Conservation (phyloP, 2,797 vertebrate species). For the Aulostomus chinensis region DNA sequence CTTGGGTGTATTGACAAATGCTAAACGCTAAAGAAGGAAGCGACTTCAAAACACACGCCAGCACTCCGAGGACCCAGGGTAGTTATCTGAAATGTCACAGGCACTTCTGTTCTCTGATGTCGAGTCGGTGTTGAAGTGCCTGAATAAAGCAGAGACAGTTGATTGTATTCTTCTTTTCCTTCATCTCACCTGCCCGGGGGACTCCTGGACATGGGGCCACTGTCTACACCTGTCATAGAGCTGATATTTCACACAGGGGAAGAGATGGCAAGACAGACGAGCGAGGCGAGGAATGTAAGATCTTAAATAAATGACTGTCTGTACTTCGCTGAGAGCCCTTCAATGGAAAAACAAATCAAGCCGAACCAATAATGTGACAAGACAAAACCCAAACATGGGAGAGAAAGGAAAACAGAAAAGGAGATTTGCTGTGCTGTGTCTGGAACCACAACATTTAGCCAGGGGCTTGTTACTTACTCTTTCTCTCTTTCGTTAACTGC, state of each 20-base stretch:
- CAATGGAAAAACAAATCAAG: slow-evolving; percentile 57
- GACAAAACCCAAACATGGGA: slow-evolving; percentile 51
- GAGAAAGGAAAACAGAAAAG: slow-evolving; percentile 41
- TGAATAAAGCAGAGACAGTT: slow-evolving; percentile 27
- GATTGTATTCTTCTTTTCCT: slow-evolving; percentile 30
- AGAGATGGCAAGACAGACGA: no score
- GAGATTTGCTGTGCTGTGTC: slow-evolving; percentile 61
- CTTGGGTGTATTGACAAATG: neutral
- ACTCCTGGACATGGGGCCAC: slow-evolving; percentile 33
- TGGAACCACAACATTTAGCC: slow-evolving; percentile 63
- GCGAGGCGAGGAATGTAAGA: slow-evolving; percentile 22
- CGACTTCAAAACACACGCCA: slow-evolving; percentile 5
- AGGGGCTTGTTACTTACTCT: slow-evolving; percentile 44
- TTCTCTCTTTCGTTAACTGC: slow-evolving; percentile 29
- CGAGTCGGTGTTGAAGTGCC: slow-evolving; percentile 29
- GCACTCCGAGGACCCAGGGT: slow-evolving; percentile 25
- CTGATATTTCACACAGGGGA: slow-evolving; percentile 45
- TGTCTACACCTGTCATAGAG: slow-evolving; percentile 45
- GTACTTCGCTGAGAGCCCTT: slow-evolving; percentile 45
- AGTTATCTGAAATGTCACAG: slow-evolving; percentile 50
- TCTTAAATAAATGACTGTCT: slow-evolving; percentile 55
- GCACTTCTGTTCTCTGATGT: slow-evolving; percentile 38
- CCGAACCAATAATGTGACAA: slow-evolving; percentile 57
- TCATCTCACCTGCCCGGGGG: slow-evolving; percentile 9
- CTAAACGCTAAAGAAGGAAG: slow-evolving; percentile 14